Base-by-base conservation (phyloP, 2,797 vertebrate species). In the Esox masquinongy region DNA sequence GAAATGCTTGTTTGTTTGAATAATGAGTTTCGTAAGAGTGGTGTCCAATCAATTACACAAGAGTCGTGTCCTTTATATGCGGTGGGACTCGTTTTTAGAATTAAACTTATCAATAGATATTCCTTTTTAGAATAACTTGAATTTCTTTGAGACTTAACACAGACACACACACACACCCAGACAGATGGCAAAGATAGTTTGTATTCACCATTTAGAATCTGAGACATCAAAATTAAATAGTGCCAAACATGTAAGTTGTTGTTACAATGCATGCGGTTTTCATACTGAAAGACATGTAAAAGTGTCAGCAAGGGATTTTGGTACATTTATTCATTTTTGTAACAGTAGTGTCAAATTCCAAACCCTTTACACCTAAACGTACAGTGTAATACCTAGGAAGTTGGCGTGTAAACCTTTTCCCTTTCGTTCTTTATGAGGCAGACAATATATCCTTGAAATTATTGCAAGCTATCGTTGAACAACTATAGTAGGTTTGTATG, bases 201-300 rank as follows among this genome's bases (percentile, higher is more conserved):
- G 73, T 77, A 70, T 75, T 78, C 79, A 50, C 76, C 17, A 82
- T 75, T 80, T 72, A 78, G 77, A 82, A 82, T 51, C 43, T 11
- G 50, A 74, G 75, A 85, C 72, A 47, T 63, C 66, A 80, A 75
- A 74, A 76, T 70, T 14, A 83, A 80, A 71, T 31, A 71, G 91
- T 93, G 92, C 93, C 92, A 93, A 93, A 92, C 82, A 68, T 80
- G 74, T 74, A 75, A 76, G 39, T 70, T 24, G 22, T 70, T 73
- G 43, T 68, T 61, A 49, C 47, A 31, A 83, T 74, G 78, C 47
- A 82, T 80, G 82, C 75, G 68, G 77, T 75, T 77, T 74, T 72
- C 70, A 76, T 22, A 68, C 0, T 39, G 72, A 73, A 22, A 72
- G 74, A n/a, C 16, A 69, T 31, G 56, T 26, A 12, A 61, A 61